Evolutionary conservation across 2,113 vertebrate genomes (phyloP), one percentile per base, ranked within the genome.

Genomic region (Columba janthina): DNA sequence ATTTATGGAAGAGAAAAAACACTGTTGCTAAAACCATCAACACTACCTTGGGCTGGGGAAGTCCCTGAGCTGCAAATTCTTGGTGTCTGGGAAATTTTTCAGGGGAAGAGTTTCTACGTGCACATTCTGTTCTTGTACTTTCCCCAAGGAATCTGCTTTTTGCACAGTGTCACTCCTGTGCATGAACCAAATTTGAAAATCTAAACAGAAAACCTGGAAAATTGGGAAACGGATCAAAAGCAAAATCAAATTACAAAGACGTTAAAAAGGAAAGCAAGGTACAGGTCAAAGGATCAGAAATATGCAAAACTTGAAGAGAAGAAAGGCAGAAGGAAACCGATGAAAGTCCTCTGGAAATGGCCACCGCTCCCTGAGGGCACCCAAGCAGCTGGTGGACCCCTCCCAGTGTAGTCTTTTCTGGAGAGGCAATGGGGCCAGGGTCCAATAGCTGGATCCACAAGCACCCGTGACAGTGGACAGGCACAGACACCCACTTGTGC

Each of bases 41-140:
- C 83, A 74, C 83, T n/a, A 74, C 90, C 76, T 77, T 67, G 86
- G 85, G 64, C 88, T 86, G 96, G 90, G 88, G 90, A 96, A 92
- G 69, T 90, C 92, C 90, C 92, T 74, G 24, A 77, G 65, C 88
- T 94, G 79, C 60, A 89, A 66, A 90, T 95, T 92, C 51, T 60
- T 89, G 69, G 36, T 13, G 1, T 64, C 83, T 89, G 83, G 72
- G 58, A 71, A 18, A 19, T 67, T 77, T 90, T 84, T 86, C 21
- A 26, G 74, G 57, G 82, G 88, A 83, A 62, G 36, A 28, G 46
- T 90, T 32, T 5, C 65, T 88, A 70, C 29, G 12, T 94, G 94
- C 75, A 92, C 54, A 15, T 86, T 92, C 76, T 92, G 92, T 86
- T 95, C 75, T 82, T 85, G 53, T 91, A 69, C 40, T 85, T 93